Evolutionary conservation across 2,797 vertebrate genomes (phyloP).

Genomic region (Rhodeus uyekii): DNA sequence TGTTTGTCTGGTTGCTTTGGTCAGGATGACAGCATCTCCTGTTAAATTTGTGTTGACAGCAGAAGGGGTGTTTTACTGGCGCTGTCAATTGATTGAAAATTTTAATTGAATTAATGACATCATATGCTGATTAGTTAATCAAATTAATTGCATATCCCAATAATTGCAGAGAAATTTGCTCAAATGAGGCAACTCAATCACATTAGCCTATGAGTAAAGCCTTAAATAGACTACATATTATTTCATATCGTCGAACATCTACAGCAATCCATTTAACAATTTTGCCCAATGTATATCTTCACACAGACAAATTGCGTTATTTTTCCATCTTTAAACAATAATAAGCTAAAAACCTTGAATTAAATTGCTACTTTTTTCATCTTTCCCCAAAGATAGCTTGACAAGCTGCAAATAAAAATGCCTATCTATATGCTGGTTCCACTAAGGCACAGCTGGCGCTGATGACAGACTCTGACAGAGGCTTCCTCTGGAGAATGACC

Average conservation of each 20-base stretch:
- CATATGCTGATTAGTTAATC: not conserved
- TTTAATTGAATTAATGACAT: slow-evolving; percentile 5
- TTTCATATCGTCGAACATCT: not conserved
- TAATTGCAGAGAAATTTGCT: not conserved
- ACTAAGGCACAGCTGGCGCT: slow-evolving; percentile 48
- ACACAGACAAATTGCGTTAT: not conserved
- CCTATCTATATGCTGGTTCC: slow-evolving; percentile 26
- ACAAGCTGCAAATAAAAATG: slow-evolving; percentile 33
- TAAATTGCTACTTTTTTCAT: slow-evolving; percentile 18
- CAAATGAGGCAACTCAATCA: not conserved
- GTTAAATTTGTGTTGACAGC: slow-evolving; percentile 29
- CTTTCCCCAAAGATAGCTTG: not conserved
- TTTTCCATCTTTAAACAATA: not conserved
- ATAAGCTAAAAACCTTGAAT: not conserved
- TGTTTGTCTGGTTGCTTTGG: slow-evolving; percentile 14
- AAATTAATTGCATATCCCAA: not conserved
- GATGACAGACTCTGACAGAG: slow-evolving; percentile 43
- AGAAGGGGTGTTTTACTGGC: slow-evolving; percentile 8
- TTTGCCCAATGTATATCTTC: not conserved
- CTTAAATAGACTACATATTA: not conserved
- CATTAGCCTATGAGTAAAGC: no score
- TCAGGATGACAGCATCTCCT: slow-evolving; percentile 24
- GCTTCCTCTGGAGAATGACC: slow-evolving; percentile 48
- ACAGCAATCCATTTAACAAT: not conserved
- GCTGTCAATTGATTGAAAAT: not conserved